Evolutionary conservation across 2,113 vertebrate genomes (phyloP).

Genomic region (Felis catus): F.catus_Fca126_mat1.0 CM031418.1:110072001-110072500

Average conservation of each 20-base stretch:
- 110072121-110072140: neutral
- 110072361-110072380: neutral
- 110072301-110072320: neutral
- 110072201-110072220: neutral
- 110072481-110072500: neutral
- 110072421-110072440: neutral
- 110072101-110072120: neutral
- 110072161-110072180: neutral
- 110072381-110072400: neutral
- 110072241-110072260: neutral
- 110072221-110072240: neutral
- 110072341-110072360: neutral
- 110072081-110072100: neutral
- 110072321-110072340: neutral
- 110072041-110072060: neutral
- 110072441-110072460: neutral
- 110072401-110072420: neutral
- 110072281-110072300: neutral
- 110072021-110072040: neutral
- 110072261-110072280: neutral
- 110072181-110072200: constrained; percentile 12
- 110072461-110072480: neutral
- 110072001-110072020: neutral
- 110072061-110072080: neutral
- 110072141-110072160: neutral